Evolutionary conservation across 2,888 invertebrate genomes (phyloP), one percentile per base, ranked within the genome.

Genomic region (Hofmannophila pseudospretella): DNA sequence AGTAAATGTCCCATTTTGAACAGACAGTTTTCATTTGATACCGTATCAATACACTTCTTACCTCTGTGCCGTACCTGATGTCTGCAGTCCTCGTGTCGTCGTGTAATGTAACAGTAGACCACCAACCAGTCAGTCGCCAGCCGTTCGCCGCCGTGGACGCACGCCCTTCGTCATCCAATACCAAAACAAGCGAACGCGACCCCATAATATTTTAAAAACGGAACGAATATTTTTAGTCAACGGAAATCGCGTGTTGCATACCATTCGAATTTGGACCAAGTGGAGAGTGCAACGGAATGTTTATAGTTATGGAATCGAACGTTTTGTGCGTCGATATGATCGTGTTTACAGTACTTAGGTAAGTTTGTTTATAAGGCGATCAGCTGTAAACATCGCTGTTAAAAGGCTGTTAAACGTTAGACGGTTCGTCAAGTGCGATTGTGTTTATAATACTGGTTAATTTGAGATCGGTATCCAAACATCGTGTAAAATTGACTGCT

Each of bases 281-380:
- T 30, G 42, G 32, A 25, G 37, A 32, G 36, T 31, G 39, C 53
- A 56, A 60, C 67, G 69, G 64, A 67, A 66, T n/a, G 66, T 72
- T 67, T 47, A 43, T 42, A 39, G 45, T 49, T 51, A 38, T 42
- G 9, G 9, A 39, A 54, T 57, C 53, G 63, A 65, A 67, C 66
- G 62, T 67, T 66, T 52, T 52, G 41, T 52, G 51, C 60, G 60
- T 63, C 65, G 58, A 66, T 66, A 55, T 61, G 58, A 67, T 65
- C 50, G 59, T 76, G 71, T 69, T 69, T 71, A 66, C 52, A 57
- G 53, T 64, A 50, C 51, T 69, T 62, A 67, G 81, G 75, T 79
- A 49, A 74, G 79, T 71, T 68, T 74, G 72, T 74, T 73, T 68
- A 68, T 69, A 55, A n/a, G 23, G 5, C 51, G 51, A 75, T 80